These are phyloP conservation scores for Dallia pectoralis DNA, from an alignment of 2,797 vertebrate species.

Conservation along the genomic window DNA sequence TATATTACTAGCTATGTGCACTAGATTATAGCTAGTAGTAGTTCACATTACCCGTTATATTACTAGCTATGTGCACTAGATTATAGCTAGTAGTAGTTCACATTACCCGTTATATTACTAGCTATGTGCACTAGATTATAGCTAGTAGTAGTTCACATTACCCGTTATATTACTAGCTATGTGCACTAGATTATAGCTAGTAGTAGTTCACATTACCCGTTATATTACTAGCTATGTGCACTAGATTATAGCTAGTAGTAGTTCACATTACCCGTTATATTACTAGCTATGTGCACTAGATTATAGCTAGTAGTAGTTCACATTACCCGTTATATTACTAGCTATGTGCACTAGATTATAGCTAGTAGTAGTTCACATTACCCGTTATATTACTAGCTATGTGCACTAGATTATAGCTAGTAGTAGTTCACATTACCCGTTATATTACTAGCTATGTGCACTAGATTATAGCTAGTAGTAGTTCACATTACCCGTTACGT, in stretches of 20 bases:
- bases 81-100: background rate
- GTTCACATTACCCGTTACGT: background rate
- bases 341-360: background rate
- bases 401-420: background rate
- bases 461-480: background rate
- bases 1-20: background rate
- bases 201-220: background rate
- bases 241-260: background rate
- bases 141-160: background rate
- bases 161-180: background rate
- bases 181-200: background rate
- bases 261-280: background rate
- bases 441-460: background rate
- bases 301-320: background rate
- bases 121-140: background rate
- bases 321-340: background rate
- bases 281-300: background rate
- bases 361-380: background rate
- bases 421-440: background rate
- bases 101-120: background rate
- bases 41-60: background rate
- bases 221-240: background rate
- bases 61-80: background rate
- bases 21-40: background rate
- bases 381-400: background rate